Evolutionary conservation across 2,797 vertebrate genomes (phyloP).

Genomic region (Bradypodion pumilum): DNA sequence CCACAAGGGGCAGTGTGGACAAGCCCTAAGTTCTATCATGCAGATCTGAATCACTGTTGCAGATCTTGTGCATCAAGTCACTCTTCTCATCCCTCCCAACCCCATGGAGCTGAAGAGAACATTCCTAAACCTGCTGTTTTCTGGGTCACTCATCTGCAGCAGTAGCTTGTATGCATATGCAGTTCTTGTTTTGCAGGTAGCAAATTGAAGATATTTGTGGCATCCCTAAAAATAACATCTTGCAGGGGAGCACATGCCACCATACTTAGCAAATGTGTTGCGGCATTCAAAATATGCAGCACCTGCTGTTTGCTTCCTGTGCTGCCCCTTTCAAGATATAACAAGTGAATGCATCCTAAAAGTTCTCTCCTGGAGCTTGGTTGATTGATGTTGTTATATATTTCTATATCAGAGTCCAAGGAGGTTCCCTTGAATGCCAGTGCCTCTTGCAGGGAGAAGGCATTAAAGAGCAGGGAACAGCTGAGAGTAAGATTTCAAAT

Average conservation of each 20-base stretch:
- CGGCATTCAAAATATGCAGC: neutral
- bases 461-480: neutral
- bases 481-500: neutral
- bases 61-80: neutral
- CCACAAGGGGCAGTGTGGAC: too few species aligned
- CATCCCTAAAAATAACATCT: slow-evolving; percentile 11
- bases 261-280: neutral
- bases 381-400: slow-evolving; percentile 40
- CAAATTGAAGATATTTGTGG: neutral
- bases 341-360: neutral
- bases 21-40: neutral
- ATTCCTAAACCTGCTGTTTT: neutral
- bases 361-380: slow-evolving; percentile 15
- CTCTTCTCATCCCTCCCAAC: neutral
- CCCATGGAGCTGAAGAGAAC: neutral
- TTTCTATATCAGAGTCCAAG: slow-evolving; percentile 46
- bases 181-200: neutral
- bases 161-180: neutral
- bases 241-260: neutral
- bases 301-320: neutral
- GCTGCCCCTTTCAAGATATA: neutral
- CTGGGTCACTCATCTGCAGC: neutral
- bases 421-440: slow-evolving; percentile 36
- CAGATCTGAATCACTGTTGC: neutral
- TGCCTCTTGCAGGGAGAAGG: neutral